Evolutionary conservation across 2,797 vertebrate species (phyloP), one percentile per base, ranked within the genome.

Genomic region (Melanogrammus aeglefinus): DNA sequence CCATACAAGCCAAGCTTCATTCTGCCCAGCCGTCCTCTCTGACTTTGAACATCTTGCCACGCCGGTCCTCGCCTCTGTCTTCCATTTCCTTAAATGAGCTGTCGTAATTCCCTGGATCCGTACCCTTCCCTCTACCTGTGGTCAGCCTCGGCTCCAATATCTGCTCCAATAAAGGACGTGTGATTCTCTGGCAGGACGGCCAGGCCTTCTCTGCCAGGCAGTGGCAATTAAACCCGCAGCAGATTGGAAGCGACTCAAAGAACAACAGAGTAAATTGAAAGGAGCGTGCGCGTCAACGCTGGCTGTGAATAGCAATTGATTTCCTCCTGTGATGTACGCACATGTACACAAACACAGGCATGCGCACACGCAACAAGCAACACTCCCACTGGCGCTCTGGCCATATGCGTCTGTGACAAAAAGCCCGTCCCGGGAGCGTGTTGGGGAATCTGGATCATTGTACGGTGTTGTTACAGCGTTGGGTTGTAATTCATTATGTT

Each of bases 141-240:
- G 80, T 86, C 87, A 88, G 83, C 86, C 88, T 83, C 79, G 79
- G 88, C 87, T 85, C 85, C 83, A 90, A 87, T 90, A 78, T 91
- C 88, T 89, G 88, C 88, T 89, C 91, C 88, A 94, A 51, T 93
- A 92, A 91, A 57, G 89, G 79, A 73, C 57, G 86, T 86, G 82
- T 85, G 82, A 89, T 90, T 80, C 86, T 85, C 85, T 94, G 93
- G 91, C 94, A 92, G 84, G 85, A 82, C 77, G 77, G 88, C 82
- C 86, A 78, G 85, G 87, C 83, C 87, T 88, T 89, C 84, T 70
- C 85, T 81, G 85, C 88, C 91, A 93, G 89, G 89, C 80, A 82
- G 81, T 90, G 86, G 88, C 89, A 93, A 94, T 94, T 93, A 92
- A 92, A 92, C 92, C 90, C 91, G 90, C 91, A 88, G 87, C 92